Evolutionary conservation across 1,140 invertebrate species (phyloP), one percentile per base, ranked within the genome.

Genomic region (Bombus picipes): DNA sequence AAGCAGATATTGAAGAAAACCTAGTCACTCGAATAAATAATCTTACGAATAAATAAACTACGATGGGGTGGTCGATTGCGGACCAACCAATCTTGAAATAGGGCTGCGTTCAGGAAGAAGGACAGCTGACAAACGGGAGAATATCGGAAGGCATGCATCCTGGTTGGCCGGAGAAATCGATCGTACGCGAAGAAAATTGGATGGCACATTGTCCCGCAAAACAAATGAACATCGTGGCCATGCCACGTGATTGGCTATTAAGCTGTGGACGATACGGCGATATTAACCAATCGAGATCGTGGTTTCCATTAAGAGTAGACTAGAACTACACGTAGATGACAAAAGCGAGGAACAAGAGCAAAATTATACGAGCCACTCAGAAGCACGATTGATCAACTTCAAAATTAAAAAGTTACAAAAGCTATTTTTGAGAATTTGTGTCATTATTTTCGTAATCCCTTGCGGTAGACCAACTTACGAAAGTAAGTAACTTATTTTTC

Each of bases 161-260:
- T 15, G 34, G n/a, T n/a, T 3, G 6, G 25, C 39, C 25, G 34
- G 59, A 34, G 13, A 80, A 87, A 92, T 92, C 87, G 87, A 81
- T 85, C 80, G 83, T 81, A 57, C 70, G 68, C 71, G 81, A 90
- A 88, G 91, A 91, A 92, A 91, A 93, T 91, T 92, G 89, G 87
- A 91, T 90, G 88, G 88, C 84, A 86, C 77, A 75, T 71, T 73
- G 84, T 73, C 82, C 90, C 87, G 85, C 89, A 92, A 92, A 93
- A 93, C 91, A 92, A 93, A 91, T 92, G 90, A 92, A 89, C 87
- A 83, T 88, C 87, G 88, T 74, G 80, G 89, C 82, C 68, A 79
- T 66, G 71, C 65, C 82, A 71, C 77, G 85, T 91, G 90, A 92
- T 92, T 93, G 88, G 88, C 87, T 89, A 91, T 92, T 91, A 89